Evolutionary conservation across 2,888 invertebrate species (phyloP), one percentile per base, ranked within the genome.

Genomic region (Beris morrisii): DNA sequence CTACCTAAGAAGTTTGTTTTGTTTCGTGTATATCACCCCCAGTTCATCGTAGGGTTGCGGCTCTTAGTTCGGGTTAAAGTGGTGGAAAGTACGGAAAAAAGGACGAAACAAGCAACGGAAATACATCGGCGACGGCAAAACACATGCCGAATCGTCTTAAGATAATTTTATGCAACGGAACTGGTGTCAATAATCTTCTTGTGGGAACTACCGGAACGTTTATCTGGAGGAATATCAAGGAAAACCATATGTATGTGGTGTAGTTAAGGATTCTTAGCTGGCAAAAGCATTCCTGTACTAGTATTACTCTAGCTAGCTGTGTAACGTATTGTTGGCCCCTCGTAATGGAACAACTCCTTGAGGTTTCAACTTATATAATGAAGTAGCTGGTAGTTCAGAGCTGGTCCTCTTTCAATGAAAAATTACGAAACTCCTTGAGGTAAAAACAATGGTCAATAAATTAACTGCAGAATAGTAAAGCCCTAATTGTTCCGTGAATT

Each of bases 171-270:
- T 58, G 65, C 65, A 57, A 64, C 38, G 50, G 44, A 31, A 55
- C n/a, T 59, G 66, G 66, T 66, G 63, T 55, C 61, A 66, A 63
- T 66, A 66, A 66, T 66, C 66, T 63, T 44, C 50, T 61, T 63
- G 63, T 66, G 66, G 61, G 56, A 66, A 66, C 22, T 66, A 28
- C 38, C 45, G 30, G 13, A 48, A 59, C 55, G 5, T 53, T 22
- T 38, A 48, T 48, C 48, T 48, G 12, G 6, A 12, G 15, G 48
- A 48, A 48, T 11, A 6, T 12, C 48, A n/a, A 12, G 15, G 48
- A 48, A 48, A 13, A 6, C 15, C 48, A 48, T 48, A 48, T 15
- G 48, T 48, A 48, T 48, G n/a, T 48, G 48, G 48, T 48, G 5
- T 48, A 48, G n/a, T 15, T 11, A 13, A 3, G 48, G 48, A 38